phyloP scores from a whole-genome alignment of 2,888 invertebrate genomes.

The Orchesella flavescens region DNA sequence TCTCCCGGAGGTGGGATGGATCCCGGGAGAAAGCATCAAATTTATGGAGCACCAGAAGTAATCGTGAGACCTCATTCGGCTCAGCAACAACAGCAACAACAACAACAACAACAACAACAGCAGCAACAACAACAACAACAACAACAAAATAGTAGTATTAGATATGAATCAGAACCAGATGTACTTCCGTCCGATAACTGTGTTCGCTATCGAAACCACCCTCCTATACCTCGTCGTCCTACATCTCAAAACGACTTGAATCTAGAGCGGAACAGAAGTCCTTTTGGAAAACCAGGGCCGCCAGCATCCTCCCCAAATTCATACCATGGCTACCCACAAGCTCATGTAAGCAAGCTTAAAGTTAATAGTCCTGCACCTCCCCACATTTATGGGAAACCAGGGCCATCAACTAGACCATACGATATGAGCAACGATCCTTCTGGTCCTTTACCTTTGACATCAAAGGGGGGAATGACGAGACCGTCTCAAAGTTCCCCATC shows the following conservation, averaged over 20 bases:
- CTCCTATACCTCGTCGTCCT: conserved; percentile 58
- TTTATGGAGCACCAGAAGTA: conserved; percentile 74
- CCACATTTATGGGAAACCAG: conserved; percentile 83
- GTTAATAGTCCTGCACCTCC: conserved; percentile 86
- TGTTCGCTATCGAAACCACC: conserved; percentile 60
- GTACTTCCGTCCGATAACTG: conserved; percentile 58
- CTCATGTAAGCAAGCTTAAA: conserved; percentile 73
- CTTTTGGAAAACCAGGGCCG: conserved; percentile 44
- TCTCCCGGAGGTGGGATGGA: conserved; percentile 72
- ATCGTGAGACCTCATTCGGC: conserved; percentile 57
- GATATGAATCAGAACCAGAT: conserved; percentile 56
- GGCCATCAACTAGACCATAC: conserved; percentile 76
- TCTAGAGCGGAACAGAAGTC: conserved; percentile 53
- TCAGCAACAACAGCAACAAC: conserved; percentile 13
- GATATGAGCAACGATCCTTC: conserved; percentile 75
- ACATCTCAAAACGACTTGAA: conserved; percentile 50
- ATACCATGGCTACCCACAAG: conserved; percentile 46
- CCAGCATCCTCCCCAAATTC: conserved; percentile 56
- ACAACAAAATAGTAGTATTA: conserved; percentile 38
- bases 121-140: no score
- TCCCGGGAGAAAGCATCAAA: conserved; percentile 46
- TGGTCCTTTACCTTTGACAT: conserved; percentile 78
- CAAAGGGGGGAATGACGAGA: conserved; percentile 76
- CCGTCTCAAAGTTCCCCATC: conserved; percentile 75
- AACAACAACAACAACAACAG: no score